Conservation (phyloP, 2,113 vertebrate species). For the Haemorhous mexicanus region DNA sequence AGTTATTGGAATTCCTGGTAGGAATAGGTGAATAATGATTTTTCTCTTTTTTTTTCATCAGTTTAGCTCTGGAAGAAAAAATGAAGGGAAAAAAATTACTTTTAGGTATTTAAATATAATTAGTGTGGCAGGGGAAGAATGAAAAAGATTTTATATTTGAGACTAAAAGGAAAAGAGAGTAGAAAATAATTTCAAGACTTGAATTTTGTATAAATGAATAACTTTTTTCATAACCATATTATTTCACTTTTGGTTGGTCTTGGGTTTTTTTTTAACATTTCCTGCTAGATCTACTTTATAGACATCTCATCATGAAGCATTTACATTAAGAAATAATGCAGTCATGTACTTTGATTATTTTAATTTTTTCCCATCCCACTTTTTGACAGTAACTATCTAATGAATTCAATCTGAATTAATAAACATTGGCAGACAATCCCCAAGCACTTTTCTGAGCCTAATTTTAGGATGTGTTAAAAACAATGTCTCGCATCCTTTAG, state of each 20-base stretch:
- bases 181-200: background rate
- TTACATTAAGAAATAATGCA: background rate
- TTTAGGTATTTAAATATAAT: background rate
- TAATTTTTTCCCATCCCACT: background rate
- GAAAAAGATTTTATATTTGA: background rate
- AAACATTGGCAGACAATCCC: conserved; percentile 46
- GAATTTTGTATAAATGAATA: background rate
- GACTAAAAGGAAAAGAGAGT: background rate
- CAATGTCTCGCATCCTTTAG: background rate
- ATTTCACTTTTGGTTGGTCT: background rate
- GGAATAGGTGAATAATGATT: background rate
- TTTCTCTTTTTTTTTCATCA: background rate
- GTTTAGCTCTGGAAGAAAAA: background rate
- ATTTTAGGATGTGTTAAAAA: conserved; percentile 44
- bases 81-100: background rate
- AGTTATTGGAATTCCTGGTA: conserved; percentile 38
- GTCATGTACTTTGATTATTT: background rate
- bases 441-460: conserved; percentile 19
- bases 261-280: background rate
- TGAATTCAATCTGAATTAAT: conserved; percentile 36
- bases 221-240: background rate
- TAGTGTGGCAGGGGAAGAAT: background rate
- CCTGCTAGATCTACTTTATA: background rate
- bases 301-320: background rate
- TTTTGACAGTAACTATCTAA: conserved; percentile 26